Evolutionary conservation across 2,888 invertebrate species (phyloP).

Genomic region (Dascillus cervinus): DNA sequence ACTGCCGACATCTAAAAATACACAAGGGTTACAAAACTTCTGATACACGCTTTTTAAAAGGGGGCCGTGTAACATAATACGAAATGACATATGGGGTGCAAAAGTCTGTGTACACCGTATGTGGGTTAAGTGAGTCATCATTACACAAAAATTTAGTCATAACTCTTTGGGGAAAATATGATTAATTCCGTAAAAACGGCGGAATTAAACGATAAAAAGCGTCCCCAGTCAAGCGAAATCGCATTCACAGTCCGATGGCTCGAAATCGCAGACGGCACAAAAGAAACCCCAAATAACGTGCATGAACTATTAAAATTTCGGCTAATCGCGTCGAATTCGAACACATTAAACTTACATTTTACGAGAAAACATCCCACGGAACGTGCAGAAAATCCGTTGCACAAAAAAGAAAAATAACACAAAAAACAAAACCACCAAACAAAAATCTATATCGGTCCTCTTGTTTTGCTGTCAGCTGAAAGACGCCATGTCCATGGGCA

Average conservation of each 20-base stretch:
- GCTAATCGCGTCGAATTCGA: too few species aligned
- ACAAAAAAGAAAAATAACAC: constrained; percentile 28
- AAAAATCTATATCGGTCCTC: constrained; percentile 24
- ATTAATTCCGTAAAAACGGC: neutral
- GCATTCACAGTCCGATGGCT: too few species aligned
- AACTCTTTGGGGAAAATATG: neutral
- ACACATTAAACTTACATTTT: constrained; percentile 31
- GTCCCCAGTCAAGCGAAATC: neutral
- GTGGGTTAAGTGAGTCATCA: constrained; percentile 29
- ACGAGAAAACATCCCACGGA: constrained; percentile 25
- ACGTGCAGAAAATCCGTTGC: constrained; percentile 24
- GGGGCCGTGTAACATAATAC: constrained; percentile 14
- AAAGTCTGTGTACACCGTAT: constrained; percentile 20
- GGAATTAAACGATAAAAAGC: neutral
- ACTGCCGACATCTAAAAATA: too few species aligned
- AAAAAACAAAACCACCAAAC: constrained; percentile 26
- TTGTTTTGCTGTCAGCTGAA: constrained; percentile 42
- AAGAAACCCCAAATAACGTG: too few species aligned
- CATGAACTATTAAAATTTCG: too few species aligned
- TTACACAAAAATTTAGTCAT: constrained; percentile 5
- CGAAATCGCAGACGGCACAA: too few species aligned
- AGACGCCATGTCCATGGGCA: constrained; percentile 38
- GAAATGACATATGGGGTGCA: constrained; percentile 19
- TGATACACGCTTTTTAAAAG: constrained; percentile 6
- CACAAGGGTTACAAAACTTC: constrained; percentile 8